Base-by-base conservation (phyloP, 1,140 invertebrate genomes). In the Trialeurodes vaporariorum region DNA sequence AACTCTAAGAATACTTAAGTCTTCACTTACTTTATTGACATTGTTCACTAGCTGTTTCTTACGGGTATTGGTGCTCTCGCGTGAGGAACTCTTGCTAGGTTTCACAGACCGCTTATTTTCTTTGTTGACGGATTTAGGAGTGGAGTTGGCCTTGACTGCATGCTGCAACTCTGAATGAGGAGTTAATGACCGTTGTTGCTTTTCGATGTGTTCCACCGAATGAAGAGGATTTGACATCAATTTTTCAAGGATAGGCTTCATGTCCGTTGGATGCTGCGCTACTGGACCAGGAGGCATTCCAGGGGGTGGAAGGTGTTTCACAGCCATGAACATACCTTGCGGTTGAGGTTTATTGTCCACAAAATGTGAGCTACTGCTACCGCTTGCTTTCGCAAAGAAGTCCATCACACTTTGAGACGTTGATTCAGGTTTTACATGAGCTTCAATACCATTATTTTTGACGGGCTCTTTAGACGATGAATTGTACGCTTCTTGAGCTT, bases 151-250 rank as follows among this genome's bases (percentile, higher is more conserved):
- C 34, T 49, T 49, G 34, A 49, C 17, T 9, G 34, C 5, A 49
- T 49, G 34, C 2, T 25, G n/a, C 1, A 65, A 9, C 27, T 78
- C 73, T 24, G 79, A 77, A 64, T 84, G 86, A 21, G 84, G 88
- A 13, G 85, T 90, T 65, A 84, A 83, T 49, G 86, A 87, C 63
- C 88, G 81, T 72, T 93, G 91, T 71, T 92, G 90, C 70, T 92
- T 91, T 73, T 94, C 92, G 73, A 94, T 91, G 76, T 94, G 89
- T 73, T 93, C 91, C 12, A 94, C 85, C 63, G 85, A 87, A 74
- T 91, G 88, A 25, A 88, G 87, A 2, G 88, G 87, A 75, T 90
- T 87, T 27, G 87, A 90, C 85, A 91, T 89, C 27, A 92, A 78
- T 67, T 86, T 82, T 69, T 88, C 86, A 1, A 90, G 76, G 2